Conservation (phyloP, 2,113 vertebrate genomes). For the Rhinoptilus africanus region DNA sequence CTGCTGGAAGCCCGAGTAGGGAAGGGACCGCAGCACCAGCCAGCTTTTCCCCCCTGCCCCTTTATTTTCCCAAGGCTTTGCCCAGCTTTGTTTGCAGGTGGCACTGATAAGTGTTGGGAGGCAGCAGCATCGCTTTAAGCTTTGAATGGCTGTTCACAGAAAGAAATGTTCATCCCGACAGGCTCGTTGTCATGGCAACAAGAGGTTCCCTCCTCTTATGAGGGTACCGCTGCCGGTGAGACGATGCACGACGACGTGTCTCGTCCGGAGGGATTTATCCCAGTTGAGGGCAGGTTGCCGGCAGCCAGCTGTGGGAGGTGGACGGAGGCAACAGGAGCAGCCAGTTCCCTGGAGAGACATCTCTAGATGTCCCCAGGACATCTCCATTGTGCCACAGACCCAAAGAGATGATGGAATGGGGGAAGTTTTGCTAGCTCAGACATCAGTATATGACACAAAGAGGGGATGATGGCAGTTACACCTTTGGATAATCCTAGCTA, state of each 20-base stretch:
- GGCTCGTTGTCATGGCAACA: slow-evolving; percentile 52
- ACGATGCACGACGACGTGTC: fast-evolving
- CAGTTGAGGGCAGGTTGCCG: neutral
- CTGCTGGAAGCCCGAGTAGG: neutral
- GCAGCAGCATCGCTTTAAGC: neutral
- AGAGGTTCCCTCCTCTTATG: neutral
- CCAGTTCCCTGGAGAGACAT: fast-evolving
- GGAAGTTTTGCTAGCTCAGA: neutral
- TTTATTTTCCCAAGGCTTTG: neutral
- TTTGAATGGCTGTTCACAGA: neutral
- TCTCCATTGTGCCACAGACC: neutral
- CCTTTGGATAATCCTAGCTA: neutral
- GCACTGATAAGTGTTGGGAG: neutral
- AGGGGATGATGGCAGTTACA: neutral
- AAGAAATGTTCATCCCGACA: slow-evolving; percentile 4
- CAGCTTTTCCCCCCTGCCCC: neutral
- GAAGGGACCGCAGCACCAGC: neutral
- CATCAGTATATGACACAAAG: neutral
- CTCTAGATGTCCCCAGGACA: fast-evolving
- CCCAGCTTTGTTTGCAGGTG: neutral
- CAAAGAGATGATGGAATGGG: neutral
- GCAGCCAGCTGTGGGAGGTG: fast-evolving
- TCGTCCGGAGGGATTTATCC: neutral
- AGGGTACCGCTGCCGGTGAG: neutral
- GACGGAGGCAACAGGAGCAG: neutral